These are phyloP conservation scores for Takifugu bimaculatus DNA, from an alignment of 2,113 vertebrate species.

Conservation along the genomic window DNA sequence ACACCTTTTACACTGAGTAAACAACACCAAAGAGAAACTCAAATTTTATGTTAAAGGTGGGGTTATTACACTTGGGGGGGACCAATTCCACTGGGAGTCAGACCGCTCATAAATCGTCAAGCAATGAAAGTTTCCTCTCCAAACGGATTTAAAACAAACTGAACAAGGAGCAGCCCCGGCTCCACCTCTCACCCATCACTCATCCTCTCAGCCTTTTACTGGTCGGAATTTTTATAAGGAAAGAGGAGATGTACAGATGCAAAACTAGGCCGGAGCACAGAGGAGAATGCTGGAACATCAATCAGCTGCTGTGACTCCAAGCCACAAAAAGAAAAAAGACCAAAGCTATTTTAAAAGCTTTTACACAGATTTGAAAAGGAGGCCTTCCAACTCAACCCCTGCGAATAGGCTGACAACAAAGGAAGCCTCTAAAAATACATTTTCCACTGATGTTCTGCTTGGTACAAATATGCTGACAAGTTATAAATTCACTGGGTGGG, in stretches of 20 bases:
- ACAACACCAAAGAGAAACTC: slow-evolving; percentile 53
- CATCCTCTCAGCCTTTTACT: slow-evolving; percentile 32
- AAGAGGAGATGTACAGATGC: slow-evolving; percentile 48
- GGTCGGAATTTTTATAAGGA: slow-evolving; percentile 69
- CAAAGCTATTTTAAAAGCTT: slow-evolving; percentile 27
- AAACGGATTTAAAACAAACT: slow-evolving; percentile 70
- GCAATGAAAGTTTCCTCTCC: slow-evolving; percentile 72
- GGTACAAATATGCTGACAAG: background rate
- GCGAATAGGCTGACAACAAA: background rate
- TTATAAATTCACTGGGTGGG: too few species aligned
- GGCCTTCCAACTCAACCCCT: too few species aligned
- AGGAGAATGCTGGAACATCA: slow-evolving; percentile 37
- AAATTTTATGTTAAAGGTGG: slow-evolving; percentile 51
- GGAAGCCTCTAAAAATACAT: slow-evolving; percentile 21
- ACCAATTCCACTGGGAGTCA: slow-evolving; percentile 52
- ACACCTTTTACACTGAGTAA: slow-evolving; percentile 65
- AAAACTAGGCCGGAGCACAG: slow-evolving; percentile 22
- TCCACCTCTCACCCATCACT: slow-evolving; percentile 28
- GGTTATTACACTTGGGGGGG: slow-evolving; percentile 51
- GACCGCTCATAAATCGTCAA: slow-evolving; percentile 69
- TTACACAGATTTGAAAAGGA: background rate
- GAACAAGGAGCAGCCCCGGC: slow-evolving; percentile 42
- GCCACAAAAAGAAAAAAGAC: slow-evolving; percentile 21
- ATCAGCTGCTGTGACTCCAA: slow-evolving; percentile 17
- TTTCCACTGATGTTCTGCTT: background rate